Base-by-base conservation (phyloP, 2,797 vertebrate genomes). In the Betta splendens region DNA sequence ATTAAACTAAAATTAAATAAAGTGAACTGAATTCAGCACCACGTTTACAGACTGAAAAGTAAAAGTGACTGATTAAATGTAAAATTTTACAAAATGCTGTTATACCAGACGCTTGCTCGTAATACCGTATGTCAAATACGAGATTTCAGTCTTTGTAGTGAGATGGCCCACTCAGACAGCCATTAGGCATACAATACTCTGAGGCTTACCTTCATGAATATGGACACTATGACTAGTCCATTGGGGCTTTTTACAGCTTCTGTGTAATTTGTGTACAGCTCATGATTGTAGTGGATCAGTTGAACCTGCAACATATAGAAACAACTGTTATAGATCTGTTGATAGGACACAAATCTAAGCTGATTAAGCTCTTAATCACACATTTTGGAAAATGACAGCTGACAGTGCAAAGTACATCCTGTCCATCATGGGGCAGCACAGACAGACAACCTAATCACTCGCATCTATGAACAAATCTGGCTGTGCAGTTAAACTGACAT, bases 201-300 rank as follows among this genome's bases (percentile, higher is more conserved):
- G 28, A 39, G 25, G 43, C 89, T 94, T 89, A 98, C 97, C 94
- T 98, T 99, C 94, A 99, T 98, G 92, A 99, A 99, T 94, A 99
- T 99, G 81, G 97, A 97, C 87, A 99, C 95, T 80, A 98, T 91
- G 87, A 98, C 96, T 88, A 99, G 89, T 81, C 97, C 97, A 20
- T 98, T 98, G 17, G 97, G 97, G 90, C 96, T 99, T 87, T 95
- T 98, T 44, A 97, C 95, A 83, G 97, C 97, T 91, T 99, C 97
- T 81, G 96, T 98, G 69, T 97, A 93, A 61, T 99, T 98, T 76
- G 94, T 95, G 68, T 99, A 99, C 69, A 99, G 89, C 86, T 99
- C 97, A 0, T 99, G 96, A 87, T 99, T 99, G 88, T 99, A 99
- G 90, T 99, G 97, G 87, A 99, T 98, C 84, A 99, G 92, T 17